Evolutionary conservation across 2,797 vertebrate genomes (phyloP).

Genomic region (Denticeps clupeoides): DNA sequence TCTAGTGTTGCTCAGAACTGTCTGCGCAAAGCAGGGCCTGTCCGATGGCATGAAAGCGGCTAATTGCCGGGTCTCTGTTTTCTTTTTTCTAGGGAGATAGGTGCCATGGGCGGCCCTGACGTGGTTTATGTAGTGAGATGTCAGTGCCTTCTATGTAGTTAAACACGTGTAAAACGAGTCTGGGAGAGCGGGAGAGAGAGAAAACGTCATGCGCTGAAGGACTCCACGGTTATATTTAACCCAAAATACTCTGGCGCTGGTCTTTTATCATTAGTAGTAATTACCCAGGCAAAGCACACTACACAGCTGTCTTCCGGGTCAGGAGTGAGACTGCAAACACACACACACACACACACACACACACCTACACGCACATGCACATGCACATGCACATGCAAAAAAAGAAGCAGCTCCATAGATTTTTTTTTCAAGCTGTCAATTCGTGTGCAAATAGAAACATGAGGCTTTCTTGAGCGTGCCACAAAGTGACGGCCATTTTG

Average conservation of each 20-base stretch:
- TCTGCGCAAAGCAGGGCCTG: conserved; percentile 38
- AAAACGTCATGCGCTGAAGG: conserved; percentile 13
- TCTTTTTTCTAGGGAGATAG: conserved; percentile 41
- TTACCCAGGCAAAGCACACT: conserved; percentile 34
- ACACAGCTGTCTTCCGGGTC: conserved; percentile 34
- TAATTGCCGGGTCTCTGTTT: conserved; percentile 55
- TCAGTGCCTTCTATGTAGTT: conserved; percentile 41
- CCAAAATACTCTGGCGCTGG: conserved; percentile 8
- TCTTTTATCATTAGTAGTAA: conserved; percentile 26
- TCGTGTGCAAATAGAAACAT: not conserved
- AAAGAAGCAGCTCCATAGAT: too few species aligned
- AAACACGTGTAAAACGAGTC: conserved; percentile 29
- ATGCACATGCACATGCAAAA: not conserved
- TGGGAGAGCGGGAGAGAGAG: not conserved
- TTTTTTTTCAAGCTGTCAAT: too few species aligned
- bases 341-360: conserved; percentile 11
- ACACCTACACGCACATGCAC: not conserved
- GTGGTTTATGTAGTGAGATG: conserved; percentile 35
- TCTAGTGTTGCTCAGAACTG: conserved; percentile 50
- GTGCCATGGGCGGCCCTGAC: conserved; percentile 41
- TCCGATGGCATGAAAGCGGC: conserved; percentile 32
- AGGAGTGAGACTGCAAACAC: conserved; percentile 42
- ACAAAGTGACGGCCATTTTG: not conserved
- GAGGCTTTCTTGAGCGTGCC: not conserved
- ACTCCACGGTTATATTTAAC: conserved; percentile 36